Evolutionary conservation across 2,888 invertebrate genomes (phyloP).

Genomic region (Parochlus steinenii): DNA sequence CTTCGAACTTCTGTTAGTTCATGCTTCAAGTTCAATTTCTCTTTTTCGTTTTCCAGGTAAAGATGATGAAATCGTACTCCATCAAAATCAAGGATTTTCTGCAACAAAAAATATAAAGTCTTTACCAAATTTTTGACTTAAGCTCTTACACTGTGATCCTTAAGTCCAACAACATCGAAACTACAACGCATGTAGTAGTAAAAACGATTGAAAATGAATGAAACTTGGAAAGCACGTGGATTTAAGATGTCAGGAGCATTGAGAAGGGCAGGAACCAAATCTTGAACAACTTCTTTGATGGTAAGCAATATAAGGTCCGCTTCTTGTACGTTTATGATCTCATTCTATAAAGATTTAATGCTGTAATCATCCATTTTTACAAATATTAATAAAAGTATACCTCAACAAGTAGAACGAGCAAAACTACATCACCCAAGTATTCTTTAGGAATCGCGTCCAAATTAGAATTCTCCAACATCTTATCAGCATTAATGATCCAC

Average conservation of each 20-base stretch:
- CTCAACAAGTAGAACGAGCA: neutral
- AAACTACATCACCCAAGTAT: conserved; percentile 1
- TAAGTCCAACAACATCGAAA: conserved; percentile 5
- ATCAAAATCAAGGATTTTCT: too few species aligned
- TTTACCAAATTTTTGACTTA: too few species aligned
- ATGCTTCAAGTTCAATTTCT: too few species aligned
- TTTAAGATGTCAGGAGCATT: neutral
- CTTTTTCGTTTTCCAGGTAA: too few species aligned
- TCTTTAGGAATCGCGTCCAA: neutral
- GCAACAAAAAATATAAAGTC: too few species aligned
- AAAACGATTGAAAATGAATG: neutral
- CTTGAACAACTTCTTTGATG: conserved; percentile 4
- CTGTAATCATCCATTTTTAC: too few species aligned
- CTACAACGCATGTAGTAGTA: neutral
- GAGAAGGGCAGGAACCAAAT: neutral
- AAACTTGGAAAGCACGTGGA: conserved; percentile 1
- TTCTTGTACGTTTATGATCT: neutral
- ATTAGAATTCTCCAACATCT: neutral
- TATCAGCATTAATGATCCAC: conserved; percentile 1
- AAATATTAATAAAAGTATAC: too few species aligned
- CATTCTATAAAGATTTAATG: too few species aligned
- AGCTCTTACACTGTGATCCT: too few species aligned
- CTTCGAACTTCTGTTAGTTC: too few species aligned
- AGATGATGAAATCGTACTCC: too few species aligned
- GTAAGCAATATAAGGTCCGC: conserved; percentile 8